Conservation (phyloP, 53 echinoderm and acorn worm genomes). For the Crossaster papposus region DNA sequence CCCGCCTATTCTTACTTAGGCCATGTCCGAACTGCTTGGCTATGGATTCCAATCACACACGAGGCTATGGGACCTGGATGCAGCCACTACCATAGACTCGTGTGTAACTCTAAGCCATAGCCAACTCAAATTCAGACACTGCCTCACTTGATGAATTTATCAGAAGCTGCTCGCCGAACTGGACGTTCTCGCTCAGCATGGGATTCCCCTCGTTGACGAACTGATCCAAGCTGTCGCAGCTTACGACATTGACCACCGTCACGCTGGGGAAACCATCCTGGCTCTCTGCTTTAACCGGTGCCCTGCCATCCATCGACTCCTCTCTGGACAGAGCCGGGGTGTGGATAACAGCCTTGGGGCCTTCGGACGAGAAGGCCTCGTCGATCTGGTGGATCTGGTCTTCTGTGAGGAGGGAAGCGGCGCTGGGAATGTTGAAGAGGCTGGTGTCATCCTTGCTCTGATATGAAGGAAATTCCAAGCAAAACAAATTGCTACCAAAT, state of each 20-base stretch:
- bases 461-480: not conserved
- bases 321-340: not conserved
- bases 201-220: conserved; percentile 51
- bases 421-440: conserved; percentile 50
- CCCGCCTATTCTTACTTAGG: too few species aligned
- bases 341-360: not conserved
- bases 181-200: conserved; percentile 52
- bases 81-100: too few species aligned
- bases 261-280: conserved; percentile 5
- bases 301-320: conserved; percentile 1
- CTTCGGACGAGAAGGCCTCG: conserved; percentile 55
- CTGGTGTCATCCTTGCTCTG: conserved; percentile 63
- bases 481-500: not conserved
- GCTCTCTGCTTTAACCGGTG: not conserved
- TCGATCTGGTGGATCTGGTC: conserved; percentile 80
- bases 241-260: conserved; percentile 7
- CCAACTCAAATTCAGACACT: too few species aligned
- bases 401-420: conserved; percentile 68
- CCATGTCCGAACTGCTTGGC: too few species aligned
- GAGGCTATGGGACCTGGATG: too few species aligned
- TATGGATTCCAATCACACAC: not conserved
- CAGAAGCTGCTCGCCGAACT: conserved; percentile 19
- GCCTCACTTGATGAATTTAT: conserved; percentile 25
- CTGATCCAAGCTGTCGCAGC: conserved; percentile 28
- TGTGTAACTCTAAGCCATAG: too few species aligned